Conservation (phyloP, 2,888 invertebrate genomes). For the Drosophila nr. fundita region DNA sequence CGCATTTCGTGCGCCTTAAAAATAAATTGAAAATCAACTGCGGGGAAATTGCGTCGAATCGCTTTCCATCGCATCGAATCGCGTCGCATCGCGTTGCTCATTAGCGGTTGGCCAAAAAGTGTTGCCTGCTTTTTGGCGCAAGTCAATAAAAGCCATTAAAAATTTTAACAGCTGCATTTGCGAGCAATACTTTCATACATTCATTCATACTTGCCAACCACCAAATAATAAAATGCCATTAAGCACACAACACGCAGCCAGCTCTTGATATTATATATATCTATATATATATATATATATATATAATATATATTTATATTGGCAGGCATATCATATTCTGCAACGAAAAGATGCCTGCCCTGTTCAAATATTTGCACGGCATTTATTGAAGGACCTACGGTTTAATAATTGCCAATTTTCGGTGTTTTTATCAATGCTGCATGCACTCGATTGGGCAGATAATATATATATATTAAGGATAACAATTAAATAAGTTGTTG, state of each 20-base stretch:
- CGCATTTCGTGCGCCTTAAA: slow-evolving; percentile 47
- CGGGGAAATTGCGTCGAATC: slow-evolving; percentile 13
- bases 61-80: slow-evolving; percentile 15
- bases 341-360: not conserved
- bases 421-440: slow-evolving; percentile 13
- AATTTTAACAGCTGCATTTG: slow-evolving; percentile 45
- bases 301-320: slow-evolving; percentile 2
- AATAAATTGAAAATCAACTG: slow-evolving; percentile 75
- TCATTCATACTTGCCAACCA: not conserved
- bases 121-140: slow-evolving; percentile 60
- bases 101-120: slow-evolving; percentile 59
- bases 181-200: slow-evolving; percentile 6
- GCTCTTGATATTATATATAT: slow-evolving; percentile 1
- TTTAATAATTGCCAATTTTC: slow-evolving; percentile 17
- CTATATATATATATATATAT: not conserved
- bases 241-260: slow-evolving; percentile 9
- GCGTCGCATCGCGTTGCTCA: slow-evolving; percentile 49
- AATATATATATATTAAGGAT: slow-evolving; percentile 1
- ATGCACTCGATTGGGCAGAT: slow-evolving; percentile 14
- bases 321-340: slow-evolving; percentile 3
- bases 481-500: slow-evolving; percentile 1
- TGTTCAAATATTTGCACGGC: slow-evolving; percentile 5
- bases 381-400: slow-evolving; percentile 9
- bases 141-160: slow-evolving; percentile 57
- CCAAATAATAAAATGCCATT: slow-evolving; percentile 31